These are phyloP conservation scores for Belgica antarctica DNA, from an alignment of 2,888 invertebrate genomes.

Conservation along the genomic window DNA sequence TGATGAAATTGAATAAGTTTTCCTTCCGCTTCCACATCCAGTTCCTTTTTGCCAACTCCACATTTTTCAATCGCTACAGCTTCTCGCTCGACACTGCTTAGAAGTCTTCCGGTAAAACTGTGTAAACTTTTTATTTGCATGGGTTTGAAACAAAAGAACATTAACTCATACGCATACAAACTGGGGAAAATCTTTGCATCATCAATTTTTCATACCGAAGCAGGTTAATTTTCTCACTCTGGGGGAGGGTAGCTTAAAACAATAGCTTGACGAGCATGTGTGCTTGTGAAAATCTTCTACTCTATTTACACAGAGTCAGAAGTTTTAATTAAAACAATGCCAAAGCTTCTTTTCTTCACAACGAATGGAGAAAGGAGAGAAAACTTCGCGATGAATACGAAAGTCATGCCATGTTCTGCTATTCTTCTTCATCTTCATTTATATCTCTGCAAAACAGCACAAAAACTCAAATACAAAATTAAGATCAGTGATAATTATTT, in stretches of 20 bases:
- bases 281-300: neutral
- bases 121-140: conserved; percentile 13
- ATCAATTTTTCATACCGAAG: too few species aligned
- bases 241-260: neutral
- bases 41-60: too few species aligned
- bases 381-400: conserved; percentile 39
- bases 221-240: neutral
- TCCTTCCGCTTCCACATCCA: neutral
- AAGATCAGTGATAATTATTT: conserved; percentile 43
- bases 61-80: too few species aligned
- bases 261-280: neutral
- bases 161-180: too few species aligned
- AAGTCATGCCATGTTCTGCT: too few species aligned
- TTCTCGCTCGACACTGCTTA: too few species aligned
- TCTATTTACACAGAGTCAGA: neutral
- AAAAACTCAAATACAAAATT: conserved; percentile 10
- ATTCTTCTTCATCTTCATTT: conserved; percentile 17
- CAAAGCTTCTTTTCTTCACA: neutral
- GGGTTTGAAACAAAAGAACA: neutral
- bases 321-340: conserved; percentile 14
- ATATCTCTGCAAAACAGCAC: neutral
- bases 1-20: neutral
- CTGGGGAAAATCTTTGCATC: too few species aligned
- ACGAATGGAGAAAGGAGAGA: too few species aligned
- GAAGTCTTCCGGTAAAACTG: neutral